Evolutionary conservation across 2,888 invertebrate genomes (phyloP), one percentile per base, ranked within the genome.

Genomic region (Kryphioiulus occultus): DNA sequence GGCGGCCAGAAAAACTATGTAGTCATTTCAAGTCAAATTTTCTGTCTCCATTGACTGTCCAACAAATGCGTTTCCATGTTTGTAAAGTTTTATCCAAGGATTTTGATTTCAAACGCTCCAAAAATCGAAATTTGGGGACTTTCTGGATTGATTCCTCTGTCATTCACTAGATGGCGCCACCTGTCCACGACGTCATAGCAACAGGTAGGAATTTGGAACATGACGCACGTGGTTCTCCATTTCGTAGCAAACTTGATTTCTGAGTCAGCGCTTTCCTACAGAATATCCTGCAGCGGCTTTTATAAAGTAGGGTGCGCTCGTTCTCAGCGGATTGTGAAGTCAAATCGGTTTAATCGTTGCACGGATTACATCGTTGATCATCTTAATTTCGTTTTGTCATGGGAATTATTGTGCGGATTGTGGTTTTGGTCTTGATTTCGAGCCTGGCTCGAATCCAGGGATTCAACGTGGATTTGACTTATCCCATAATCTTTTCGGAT

Each of bases 161-260:
- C 47, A 2, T 7, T n/a, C 53, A 59, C 53, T 5, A 59, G 53
- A 59, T 19, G 53, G 53, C 53, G 53, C 53, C n/a, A 59, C 53
- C n/a, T 59, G 5, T 5, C 53, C n/a, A n/a, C n/a, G 3, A 3
- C 53, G 0, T 59, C 2, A n/a, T n/a, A 59, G 53, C 53, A 59
- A 59, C 53, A 59, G 53, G 53, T 59, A 59, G 53, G 53, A 59
- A 59, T 59, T 59, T 59, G 53, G 53, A 59, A 5, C 53, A n/a
- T 59, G 53, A 59, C 53, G 53, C 53, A 59, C n/a, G 53, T n/a
- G 53, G 53, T 59, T 59, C 53, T n/a, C 53, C 53, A 59, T 59
- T 59, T 59, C 53, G n/a, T 59, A 19, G n/a, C 19, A n/a, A 59
- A 59, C n/a, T 59, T 59, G 53, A 59, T 59, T 59, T 59, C n/a